Percentiles rank a stretch among this genome's conserved stretches.
phyloP scores from a whole-genome alignment of 2,113 vertebrate genomes.

The Cisticola juncidis region DNA sequence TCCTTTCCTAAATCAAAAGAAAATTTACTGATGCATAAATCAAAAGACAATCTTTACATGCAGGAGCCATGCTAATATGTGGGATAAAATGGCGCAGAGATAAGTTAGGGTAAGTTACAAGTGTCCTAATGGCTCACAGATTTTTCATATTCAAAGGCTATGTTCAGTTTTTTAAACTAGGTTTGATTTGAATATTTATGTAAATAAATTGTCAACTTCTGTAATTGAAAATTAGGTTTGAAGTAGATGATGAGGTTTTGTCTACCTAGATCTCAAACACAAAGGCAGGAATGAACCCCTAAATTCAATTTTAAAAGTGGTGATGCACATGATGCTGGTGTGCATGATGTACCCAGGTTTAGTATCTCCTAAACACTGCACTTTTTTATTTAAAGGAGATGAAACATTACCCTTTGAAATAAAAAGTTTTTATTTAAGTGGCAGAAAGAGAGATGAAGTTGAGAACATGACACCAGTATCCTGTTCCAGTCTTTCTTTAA shows the following conservation, averaged over 20 bases:
- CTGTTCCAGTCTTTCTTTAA: not conserved
- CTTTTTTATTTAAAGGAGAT: not conserved
- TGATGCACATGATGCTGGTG: not conserved
- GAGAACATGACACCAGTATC: not conserved
- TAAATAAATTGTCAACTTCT: not conserved
- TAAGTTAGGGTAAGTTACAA: not conserved
- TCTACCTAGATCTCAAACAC: not conserved
- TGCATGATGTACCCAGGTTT: not conserved
- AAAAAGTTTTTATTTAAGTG: not conserved
- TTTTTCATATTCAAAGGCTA: not conserved
- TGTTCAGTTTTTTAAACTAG: not conserved
- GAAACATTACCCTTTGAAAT: not conserved
- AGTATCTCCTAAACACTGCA: not conserved
- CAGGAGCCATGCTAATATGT: rapidly evolving
- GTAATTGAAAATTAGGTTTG: not conserved
- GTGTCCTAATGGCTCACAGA: not conserved
- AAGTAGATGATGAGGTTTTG: not conserved
- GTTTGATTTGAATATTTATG: not conserved
- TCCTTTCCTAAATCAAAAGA: not conserved
- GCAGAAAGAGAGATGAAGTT: not conserved
- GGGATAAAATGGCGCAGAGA: not conserved
- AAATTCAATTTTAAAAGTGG: not conserved
- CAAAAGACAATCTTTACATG: not conserved
- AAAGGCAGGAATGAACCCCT: not conserved
- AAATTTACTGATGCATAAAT: not conserved